phyloP scores from a whole-genome alignment of 2,113 vertebrate species.

The Oreocharis arfaki region DNA sequence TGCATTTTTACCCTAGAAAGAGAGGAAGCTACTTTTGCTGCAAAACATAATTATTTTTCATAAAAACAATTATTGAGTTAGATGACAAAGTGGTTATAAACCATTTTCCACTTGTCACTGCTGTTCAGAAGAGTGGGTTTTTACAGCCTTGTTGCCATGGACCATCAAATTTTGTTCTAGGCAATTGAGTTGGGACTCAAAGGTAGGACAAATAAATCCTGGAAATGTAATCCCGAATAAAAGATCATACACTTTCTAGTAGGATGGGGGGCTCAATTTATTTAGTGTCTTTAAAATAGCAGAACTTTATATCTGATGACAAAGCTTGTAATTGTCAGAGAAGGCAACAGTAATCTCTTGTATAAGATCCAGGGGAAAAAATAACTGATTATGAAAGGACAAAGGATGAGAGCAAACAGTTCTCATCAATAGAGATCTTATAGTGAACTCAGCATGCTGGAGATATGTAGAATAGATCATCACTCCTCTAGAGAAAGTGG shows the following conservation, averaged over 20 bases:
- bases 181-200: not conserved
- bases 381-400: conserved; percentile 5
- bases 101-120: conserved; percentile 24
- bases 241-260: not conserved
- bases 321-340: conserved; percentile 21
- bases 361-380: not conserved
- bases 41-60: conserved; percentile 47
- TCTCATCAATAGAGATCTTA: not conserved
- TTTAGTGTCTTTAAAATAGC: conserved; percentile 17
- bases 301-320: conserved; percentile 11
- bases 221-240: not conserved
- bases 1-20: conserved; percentile 20
- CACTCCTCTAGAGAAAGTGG: not conserved
- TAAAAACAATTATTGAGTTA: conserved; percentile 15
- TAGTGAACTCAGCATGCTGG: not conserved
- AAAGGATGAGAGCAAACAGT: conserved; percentile 8
- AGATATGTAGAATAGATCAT: not conserved
- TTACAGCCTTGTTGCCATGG: not conserved
- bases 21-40: conserved; percentile 43
- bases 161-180: conserved; percentile 7
- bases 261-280: conserved; percentile 8
- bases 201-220: conserved; percentile 14
- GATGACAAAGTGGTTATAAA: not conserved
- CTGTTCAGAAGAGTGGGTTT: not conserved
- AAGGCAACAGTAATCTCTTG: not conserved